phyloP scores from a whole-genome alignment of 2,113 vertebrate genomes.

The Meles meles region DNA sequence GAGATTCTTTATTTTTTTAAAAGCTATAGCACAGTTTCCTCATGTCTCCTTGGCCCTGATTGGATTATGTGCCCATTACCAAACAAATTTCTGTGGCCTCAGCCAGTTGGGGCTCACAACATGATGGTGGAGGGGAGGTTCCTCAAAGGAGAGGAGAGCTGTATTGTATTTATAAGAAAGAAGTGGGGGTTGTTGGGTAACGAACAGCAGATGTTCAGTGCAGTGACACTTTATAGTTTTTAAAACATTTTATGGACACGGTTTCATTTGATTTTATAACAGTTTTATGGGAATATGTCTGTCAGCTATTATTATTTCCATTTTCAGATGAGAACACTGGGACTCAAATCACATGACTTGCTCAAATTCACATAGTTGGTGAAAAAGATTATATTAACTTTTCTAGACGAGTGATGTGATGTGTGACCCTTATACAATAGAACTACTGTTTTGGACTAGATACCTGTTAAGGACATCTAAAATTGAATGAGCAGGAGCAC shows the following conservation, averaged over 20 bases:
- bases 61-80: not conserved
- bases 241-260: not conserved
- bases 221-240: not conserved
- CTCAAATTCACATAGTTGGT: not conserved
- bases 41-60: not conserved
- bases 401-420: not conserved
- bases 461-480: not conserved
- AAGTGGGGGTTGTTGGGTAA: not conserved
- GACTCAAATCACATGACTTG: not conserved
- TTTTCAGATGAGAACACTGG: constrained; percentile 12
- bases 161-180: not conserved
- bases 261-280: constrained; percentile 33
- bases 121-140: not conserved
- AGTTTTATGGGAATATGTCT: not conserved
- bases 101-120: not conserved
- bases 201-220: not conserved
- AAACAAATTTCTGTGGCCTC: not conserved
- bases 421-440: not conserved
- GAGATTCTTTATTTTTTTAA: not conserved
- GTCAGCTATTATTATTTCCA: constrained; percentile 24
- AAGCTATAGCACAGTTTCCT: not conserved
- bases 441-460: not conserved
- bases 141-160: not conserved
- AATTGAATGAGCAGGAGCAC: not conserved
- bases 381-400: not conserved